phyloP scores from a whole-genome alignment of 2,797 vertebrate species.

The Bradypodion pumilum region DNA sequence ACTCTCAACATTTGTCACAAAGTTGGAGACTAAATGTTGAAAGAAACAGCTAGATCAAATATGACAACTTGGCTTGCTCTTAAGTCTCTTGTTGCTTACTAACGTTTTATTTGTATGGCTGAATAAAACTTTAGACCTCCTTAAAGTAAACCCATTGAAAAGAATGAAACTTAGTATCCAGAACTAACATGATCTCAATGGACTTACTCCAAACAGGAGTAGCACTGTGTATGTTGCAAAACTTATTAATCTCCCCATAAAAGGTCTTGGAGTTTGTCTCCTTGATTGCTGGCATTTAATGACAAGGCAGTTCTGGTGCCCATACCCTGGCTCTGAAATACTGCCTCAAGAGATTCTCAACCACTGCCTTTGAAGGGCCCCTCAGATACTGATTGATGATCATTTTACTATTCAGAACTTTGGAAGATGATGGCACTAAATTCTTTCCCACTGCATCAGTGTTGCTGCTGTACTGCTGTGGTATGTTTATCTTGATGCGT shows the following conservation, averaged over 20 bases:
- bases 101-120: background rate
- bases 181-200: background rate
- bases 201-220: too few relatives aligned
- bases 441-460: too few relatives aligned
- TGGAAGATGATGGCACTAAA: too few relatives aligned
- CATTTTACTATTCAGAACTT: too few relatives aligned
- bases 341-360: background rate
- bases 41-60: slow-evolving; percentile 8
- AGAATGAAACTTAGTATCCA: background rate
- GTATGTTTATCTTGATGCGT: too few relatives aligned
- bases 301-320: background rate
- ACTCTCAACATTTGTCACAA: slow-evolving; percentile 47
- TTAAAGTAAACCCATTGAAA: background rate
- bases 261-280: background rate
- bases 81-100: background rate
- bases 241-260: background rate
- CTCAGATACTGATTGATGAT: background rate
- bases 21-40: slow-evolving; percentile 9
- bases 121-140: background rate
- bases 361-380: background rate
- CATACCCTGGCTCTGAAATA: background rate
- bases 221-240: background rate
- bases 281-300: background rate
- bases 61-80: background rate
- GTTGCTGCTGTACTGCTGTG: too few relatives aligned